These are phyloP conservation scores for Elymnias hypermnestra DNA, from an alignment of 1,140 invertebrate species.

Conservation along the genomic window DNA sequence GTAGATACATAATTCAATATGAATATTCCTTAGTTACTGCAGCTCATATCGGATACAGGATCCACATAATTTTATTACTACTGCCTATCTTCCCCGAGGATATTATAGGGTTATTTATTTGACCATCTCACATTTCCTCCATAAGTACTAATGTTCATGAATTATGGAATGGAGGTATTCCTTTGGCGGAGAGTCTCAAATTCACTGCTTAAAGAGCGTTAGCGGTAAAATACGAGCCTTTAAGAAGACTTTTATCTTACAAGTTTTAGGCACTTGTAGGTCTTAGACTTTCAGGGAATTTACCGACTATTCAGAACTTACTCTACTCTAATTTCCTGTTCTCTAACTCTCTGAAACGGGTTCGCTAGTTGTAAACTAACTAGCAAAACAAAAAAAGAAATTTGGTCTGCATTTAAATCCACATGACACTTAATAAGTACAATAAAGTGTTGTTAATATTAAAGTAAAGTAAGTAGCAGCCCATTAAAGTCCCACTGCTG, in stretches of 20 bases:
- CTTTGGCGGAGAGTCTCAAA: constrained; percentile 8
- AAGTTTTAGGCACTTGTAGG: too few relatives aligned
- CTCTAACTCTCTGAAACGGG: too few relatives aligned
- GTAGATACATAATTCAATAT: background rate
- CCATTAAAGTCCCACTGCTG: too few relatives aligned
- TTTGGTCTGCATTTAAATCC: too few relatives aligned
- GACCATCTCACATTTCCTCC: constrained; percentile 40
- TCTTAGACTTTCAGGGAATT: too few relatives aligned
- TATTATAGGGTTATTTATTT: constrained; percentile 43
- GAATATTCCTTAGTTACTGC: background rate
- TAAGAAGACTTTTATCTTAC: background rate
- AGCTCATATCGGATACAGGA: constrained; percentile 25
- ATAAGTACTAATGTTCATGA: constrained; percentile 51
- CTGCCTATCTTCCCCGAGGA: constrained; percentile 24
- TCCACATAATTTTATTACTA: constrained; percentile 31
- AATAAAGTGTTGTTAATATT: too few relatives aligned
- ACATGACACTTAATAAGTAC: too few relatives aligned
- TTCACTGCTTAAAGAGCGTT: constrained; percentile 1
- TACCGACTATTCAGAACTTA: too few relatives aligned
- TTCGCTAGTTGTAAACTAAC: too few relatives aligned
- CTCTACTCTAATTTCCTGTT: too few relatives aligned
- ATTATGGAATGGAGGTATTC: constrained; percentile 40
- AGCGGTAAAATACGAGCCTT: constrained; percentile 1
- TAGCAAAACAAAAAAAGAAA: too few relatives aligned
- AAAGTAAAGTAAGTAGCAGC: too few relatives aligned